These are phyloP conservation scores for Rhegmatorhina hoffmannsi DNA, from an alignment of 2,113 vertebrate genomes.

Conservation along the genomic window DNA sequence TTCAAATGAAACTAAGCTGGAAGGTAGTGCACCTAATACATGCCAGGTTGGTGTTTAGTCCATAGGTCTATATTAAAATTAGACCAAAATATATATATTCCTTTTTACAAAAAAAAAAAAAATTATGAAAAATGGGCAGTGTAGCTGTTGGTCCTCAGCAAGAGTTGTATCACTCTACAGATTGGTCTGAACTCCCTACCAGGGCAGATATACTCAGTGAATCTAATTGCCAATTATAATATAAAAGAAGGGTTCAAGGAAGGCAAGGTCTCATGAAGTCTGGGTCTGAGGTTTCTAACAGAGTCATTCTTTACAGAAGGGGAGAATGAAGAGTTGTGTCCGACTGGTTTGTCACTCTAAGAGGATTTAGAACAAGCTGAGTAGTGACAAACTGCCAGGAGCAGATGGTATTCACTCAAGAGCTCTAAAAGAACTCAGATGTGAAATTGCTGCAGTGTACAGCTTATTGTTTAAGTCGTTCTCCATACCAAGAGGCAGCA, in stretches of 20 bases:
- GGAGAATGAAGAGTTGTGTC: background rate
- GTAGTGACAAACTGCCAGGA: slow-evolving; percentile 14
- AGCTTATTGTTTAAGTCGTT: background rate
- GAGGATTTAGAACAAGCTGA: slow-evolving; percentile 1
- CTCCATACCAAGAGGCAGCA: background rate
- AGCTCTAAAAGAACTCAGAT: slow-evolving; percentile 38
- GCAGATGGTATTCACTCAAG: slow-evolving; percentile 30
- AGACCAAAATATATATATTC: background rate
- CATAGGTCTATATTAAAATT: background rate
- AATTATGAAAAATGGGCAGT: background rate
- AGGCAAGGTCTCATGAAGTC: background rate
- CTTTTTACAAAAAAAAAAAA: background rate
- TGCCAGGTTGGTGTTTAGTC: background rate
- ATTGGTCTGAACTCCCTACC: background rate
- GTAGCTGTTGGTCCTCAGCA: background rate
- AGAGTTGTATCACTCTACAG: background rate
- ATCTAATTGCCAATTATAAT: background rate
- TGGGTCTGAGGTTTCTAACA: background rate
- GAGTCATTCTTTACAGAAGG: background rate
- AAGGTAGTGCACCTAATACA: background rate
- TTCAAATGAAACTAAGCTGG: background rate
- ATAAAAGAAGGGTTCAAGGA: background rate
- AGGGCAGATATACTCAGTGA: background rate
- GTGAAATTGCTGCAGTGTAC: slow-evolving; percentile 19
- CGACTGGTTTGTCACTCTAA: background rate